Evolutionary conservation across 2,888 invertebrate genomes (phyloP).

Genomic region (Ophion slaviceki): DNA sequence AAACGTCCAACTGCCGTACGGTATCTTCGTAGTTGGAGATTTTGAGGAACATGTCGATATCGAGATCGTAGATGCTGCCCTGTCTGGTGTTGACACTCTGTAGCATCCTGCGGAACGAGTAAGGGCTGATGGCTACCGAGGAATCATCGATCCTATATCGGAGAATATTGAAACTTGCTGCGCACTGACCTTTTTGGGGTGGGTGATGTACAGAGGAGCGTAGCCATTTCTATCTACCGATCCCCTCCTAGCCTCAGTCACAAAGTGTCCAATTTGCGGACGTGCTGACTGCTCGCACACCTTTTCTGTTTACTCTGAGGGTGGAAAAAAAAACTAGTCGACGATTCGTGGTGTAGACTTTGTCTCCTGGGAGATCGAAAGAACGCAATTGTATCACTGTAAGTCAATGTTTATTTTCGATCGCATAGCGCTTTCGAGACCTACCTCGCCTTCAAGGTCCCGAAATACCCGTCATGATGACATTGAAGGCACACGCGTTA

Average conservation of each 20-base stretch:
- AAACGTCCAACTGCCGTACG: slow-evolving; percentile 94
- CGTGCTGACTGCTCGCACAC: neutral
- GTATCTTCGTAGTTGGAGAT: slow-evolving; percentile 95
- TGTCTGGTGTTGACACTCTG: slow-evolving; percentile 82
- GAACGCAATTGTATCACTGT: slow-evolving; percentile 14
- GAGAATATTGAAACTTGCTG: neutral
- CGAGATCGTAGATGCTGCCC: slow-evolving; percentile 90
- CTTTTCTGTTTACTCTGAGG: neutral
- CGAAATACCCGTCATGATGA: slow-evolving; percentile 14
- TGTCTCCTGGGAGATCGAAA: neutral
- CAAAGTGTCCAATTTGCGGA: slow-evolving; percentile 8
- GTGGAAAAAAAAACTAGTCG: neutral
- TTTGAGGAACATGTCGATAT: slow-evolving; percentile 92
- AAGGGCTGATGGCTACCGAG: neutral
- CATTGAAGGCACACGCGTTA: slow-evolving; percentile 9
- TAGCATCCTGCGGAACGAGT: slow-evolving; percentile 32
- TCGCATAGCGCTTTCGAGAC: slow-evolving; percentile 28
- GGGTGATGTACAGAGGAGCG: slow-evolving; percentile 10
- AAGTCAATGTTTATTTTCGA: slow-evolving; percentile 49
- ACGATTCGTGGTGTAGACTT: neutral
- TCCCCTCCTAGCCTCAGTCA: neutral
- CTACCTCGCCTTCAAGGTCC: slow-evolving; percentile 28
- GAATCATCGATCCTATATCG: neutral
- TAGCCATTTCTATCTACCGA: slow-evolving; percentile 39
- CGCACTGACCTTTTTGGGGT: slow-evolving; percentile 44